A percentile compares a stretch with the other conserved stretches of the same genome.
These are phyloP conservation scores for Drosophila athabasca DNA, from an alignment of 1,140 invertebrate genomes.

Conservation along the genomic window DNA sequence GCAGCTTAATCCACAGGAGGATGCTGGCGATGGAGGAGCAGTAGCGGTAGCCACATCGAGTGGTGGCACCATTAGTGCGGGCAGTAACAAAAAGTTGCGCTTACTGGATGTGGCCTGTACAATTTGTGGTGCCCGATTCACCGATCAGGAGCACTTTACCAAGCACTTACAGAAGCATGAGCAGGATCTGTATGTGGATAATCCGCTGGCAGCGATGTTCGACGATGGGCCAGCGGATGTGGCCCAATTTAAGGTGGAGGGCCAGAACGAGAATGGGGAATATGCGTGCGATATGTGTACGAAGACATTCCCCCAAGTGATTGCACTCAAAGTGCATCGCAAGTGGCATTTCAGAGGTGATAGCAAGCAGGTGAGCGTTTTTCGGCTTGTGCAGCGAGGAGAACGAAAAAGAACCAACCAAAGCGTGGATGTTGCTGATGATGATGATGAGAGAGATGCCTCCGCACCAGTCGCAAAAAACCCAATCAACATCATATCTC, in stretches of 20 bases:
- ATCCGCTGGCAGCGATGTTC: slow-evolving; percentile 82
- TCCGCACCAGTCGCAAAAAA: slow-evolving; percentile 84
- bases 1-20: background rate
- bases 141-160: slow-evolving; percentile 77
- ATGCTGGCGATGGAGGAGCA: slow-evolving; percentile 11
- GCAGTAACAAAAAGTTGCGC: slow-evolving; percentile 60
- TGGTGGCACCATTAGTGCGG: no score
- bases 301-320: slow-evolving; percentile 82
- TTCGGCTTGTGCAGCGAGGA: slow-evolving; percentile 83
- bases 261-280: slow-evolving; percentile 81
- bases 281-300: slow-evolving; percentile 83
- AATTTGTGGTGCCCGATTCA: slow-evolving; percentile 76
- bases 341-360: slow-evolving; percentile 84
- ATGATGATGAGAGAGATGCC: slow-evolving; percentile 55
- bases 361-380: slow-evolving; percentile 84
- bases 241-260: slow-evolving; percentile 78
- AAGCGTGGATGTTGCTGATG: slow-evolving; percentile 24
- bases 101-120: slow-evolving; percentile 80
- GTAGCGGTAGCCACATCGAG: slow-evolving; percentile 13
- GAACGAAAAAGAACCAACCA: slow-evolving; percentile 25
- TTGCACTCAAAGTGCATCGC: slow-evolving; percentile 83
- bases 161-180: slow-evolving; percentile 83
- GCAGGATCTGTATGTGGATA: slow-evolving; percentile 78
- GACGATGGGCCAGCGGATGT: slow-evolving; percentile 79
- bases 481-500: slow-evolving; percentile 48